phyloP scores from a whole-genome alignment of 2,113 vertebrate genomes.

The Tragulus kanchil region DNA sequence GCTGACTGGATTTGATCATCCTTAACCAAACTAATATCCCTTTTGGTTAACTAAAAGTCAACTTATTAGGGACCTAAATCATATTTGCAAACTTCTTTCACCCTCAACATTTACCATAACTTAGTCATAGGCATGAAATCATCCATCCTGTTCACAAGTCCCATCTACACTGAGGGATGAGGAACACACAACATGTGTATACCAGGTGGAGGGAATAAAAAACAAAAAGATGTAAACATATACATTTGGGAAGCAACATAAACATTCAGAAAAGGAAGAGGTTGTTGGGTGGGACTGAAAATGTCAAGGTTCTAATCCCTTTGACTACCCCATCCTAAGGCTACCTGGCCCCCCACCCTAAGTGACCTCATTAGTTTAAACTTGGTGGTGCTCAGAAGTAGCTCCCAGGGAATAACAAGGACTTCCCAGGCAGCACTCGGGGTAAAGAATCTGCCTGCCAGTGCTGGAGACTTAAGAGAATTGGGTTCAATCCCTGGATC shows the following conservation, averaged over 20 bases:
- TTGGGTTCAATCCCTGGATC: too few species aligned
- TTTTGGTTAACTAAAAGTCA: constrained; percentile 31
- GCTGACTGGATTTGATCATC: background rate
- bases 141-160: background rate
- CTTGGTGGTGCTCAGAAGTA: background rate
- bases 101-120: background rate
- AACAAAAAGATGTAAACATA: background rate
- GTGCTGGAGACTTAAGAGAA: too few species aligned
- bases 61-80: background rate
- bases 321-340: background rate
- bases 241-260: background rate
- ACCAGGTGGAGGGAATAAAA: background rate
- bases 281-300: background rate
- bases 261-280: background rate
- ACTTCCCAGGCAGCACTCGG: too few species aligned
- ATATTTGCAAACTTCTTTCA: background rate
- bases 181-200: background rate
- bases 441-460: too few species aligned
- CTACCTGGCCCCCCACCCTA: background rate
- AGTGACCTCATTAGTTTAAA: background rate
- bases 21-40: background rate
- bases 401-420: background rate
- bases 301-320: background rate
- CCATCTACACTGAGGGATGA: background rate
- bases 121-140: background rate